Evolutionary conservation across 2,113 vertebrate species (phyloP).

Genomic region (Sturnus vulgaris): DNA sequence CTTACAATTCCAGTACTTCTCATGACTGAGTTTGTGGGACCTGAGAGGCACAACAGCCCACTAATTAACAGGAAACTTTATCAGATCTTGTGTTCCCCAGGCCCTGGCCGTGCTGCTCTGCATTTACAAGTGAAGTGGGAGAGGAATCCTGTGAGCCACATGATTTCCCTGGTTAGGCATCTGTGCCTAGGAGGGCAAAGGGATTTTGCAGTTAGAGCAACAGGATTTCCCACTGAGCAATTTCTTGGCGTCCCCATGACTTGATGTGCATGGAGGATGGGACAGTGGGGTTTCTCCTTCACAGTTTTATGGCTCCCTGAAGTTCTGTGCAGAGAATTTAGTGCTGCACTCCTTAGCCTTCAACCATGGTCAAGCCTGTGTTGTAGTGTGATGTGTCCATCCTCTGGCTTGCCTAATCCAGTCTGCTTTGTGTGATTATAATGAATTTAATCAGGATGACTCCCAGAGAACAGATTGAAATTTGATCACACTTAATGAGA

Average conservation of each 20-base stretch:
- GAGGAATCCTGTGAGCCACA: neutral
- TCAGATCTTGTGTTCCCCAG: neutral
- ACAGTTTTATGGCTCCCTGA: neutral
- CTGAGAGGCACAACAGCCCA: neutral
- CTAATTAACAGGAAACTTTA: neutral
- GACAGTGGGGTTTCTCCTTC: neutral
- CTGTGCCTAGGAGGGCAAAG: neutral
- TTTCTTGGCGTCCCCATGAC: neutral
- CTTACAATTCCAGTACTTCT: neutral
- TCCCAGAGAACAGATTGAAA: neutral
- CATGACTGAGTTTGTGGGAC: neutral
- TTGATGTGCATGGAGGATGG: neutral
- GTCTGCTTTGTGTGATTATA: neutral
- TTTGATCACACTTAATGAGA: neutral
- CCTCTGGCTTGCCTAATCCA: neutral
- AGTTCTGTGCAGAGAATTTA: neutral
- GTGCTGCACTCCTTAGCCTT: neutral
- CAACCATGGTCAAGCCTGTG: neutral
- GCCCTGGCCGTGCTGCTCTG: neutral
- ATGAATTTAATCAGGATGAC: neutral
- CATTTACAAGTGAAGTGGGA: neutral
- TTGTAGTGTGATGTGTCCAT: neutral
- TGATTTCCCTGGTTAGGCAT: neutral
- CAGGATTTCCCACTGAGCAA: neutral
- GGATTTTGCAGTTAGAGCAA: neutral